Conservation (phyloP, 2,888 invertebrate species). For the Drosophila maculinotata region DNA sequence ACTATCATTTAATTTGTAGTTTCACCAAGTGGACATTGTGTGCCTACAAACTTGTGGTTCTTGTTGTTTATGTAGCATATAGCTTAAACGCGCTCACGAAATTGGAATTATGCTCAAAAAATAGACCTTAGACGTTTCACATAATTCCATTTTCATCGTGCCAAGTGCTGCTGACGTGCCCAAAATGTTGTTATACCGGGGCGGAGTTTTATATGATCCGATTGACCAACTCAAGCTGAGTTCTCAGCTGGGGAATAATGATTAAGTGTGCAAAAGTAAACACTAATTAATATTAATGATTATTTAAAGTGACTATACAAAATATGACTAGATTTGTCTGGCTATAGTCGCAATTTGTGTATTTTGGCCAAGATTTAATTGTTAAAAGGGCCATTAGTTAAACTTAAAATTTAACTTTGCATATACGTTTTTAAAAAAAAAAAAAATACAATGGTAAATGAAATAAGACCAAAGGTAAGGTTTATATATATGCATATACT, state of each 20-base stretch:
- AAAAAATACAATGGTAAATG: slow-evolving; percentile 36
- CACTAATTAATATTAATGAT: slow-evolving; percentile 7
- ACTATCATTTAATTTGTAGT: slow-evolving; percentile 15
- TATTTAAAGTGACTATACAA: slow-evolving; percentile 2
- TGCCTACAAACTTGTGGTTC: slow-evolving; percentile 33
- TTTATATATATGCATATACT: slow-evolving; percentile 75
- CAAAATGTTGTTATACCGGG: slow-evolving; percentile 71
- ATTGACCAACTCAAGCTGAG: slow-evolving; percentile 6
- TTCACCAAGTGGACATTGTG: neutral
- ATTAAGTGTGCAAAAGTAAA: slow-evolving; percentile 9
- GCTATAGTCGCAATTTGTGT: slow-evolving; percentile 3
- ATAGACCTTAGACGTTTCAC: too few species aligned
- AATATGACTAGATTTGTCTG: slow-evolving; percentile 7
- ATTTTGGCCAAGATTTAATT: slow-evolving; percentile 30
- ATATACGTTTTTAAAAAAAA: slow-evolving; percentile 35
- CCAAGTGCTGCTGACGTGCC: slow-evolving; percentile 78
- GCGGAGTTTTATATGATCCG: slow-evolving; percentile 28
- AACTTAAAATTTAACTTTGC: slow-evolving; percentile 50
- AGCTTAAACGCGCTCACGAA: slow-evolving; percentile 19
- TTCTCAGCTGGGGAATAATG: slow-evolving; percentile 16
- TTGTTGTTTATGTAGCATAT: slow-evolving; percentile 14
- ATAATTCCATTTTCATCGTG: slow-evolving; percentile 35
- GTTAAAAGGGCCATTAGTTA: slow-evolving; percentile 22
- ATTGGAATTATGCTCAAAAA: slow-evolving; percentile 27
- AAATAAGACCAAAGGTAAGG: slow-evolving; percentile 83